Base-by-base conservation (phyloP, 2,888 invertebrate genomes). In the Muscina levida region DNA sequence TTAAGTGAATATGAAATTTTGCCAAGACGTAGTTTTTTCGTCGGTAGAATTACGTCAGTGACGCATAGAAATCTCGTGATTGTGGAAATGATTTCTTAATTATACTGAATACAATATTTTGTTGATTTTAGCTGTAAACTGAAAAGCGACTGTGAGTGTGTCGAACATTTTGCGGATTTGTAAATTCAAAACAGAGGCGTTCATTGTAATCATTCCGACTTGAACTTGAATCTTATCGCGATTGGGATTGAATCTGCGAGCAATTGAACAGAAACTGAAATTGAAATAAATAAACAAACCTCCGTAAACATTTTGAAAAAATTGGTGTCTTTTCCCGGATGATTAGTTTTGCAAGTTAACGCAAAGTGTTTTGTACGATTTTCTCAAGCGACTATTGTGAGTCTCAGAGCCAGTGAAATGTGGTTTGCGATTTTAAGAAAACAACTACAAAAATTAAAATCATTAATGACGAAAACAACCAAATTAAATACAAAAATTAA, bases 181-280 rank as follows among this genome's bases (percentile, higher is more conserved):
- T 62, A 62, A 62, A 15, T 59, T 17, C 19, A 19, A 37, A 39
- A 11, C 24, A 22, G 42, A 42, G 42, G 13, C 11, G 13, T 24
- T 42, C 39, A n/a, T 42, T 53, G n/a, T 17, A 68, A 68, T 37
- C 26, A 22, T 74, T 8, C 8, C 31, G 71, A 53, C 59, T 77
- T 79, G 79, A 82, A 74, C 82, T 79, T 82, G 79, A 77, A 71
- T 67, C 67, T 82, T 82, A 82, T 82, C 82, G 71, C 78, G n/a
- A 65, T 62, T 67, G 51, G 42, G 68, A 73, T 11, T 31, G 31
- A 72, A 65, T 53, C 37, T n/a, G 26, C 44, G 51, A 76, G 31
- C 8, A 5, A 5, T 31, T 53, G 1, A 72, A 72, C 68, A 73
- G 74, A 42, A 62, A 59, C 39, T 17, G 44, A 76, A 39, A 65